A percentile compares a stretch with the other conserved stretches of the same genome.
phyloP scores from a whole-genome alignment of 2,797 vertebrate genomes.

The Sebastes kiyomatsui region DNA sequence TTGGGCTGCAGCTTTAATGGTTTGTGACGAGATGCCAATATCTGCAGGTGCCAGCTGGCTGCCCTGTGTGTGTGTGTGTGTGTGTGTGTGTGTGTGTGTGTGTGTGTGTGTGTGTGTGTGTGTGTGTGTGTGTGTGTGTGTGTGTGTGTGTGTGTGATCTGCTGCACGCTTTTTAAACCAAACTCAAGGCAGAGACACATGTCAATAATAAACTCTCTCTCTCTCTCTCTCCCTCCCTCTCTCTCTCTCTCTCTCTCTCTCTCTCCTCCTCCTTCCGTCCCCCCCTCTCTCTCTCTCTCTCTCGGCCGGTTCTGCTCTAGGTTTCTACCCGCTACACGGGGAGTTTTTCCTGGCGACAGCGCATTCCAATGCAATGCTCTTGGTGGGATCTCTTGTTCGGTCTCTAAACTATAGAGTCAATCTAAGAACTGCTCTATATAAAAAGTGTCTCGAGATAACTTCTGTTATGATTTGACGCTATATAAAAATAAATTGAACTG shows the following conservation, averaged over 20 bases:
- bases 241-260: no score
- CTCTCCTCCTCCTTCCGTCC: no score
- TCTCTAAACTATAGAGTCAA: no score
- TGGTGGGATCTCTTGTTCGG: background rate
- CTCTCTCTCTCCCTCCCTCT: fast-evolving
- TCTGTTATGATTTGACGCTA: no score
- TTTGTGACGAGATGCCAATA: slow-evolving; percentile 58
- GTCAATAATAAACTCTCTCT: background rate
- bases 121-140: background rate
- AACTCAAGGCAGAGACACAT: slow-evolving; percentile 28
- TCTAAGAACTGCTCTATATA: no score
- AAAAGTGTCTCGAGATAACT: no score
- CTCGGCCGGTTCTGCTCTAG: no score
- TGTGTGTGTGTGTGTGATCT: background rate
- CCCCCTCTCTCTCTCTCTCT: no score
- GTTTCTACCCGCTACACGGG: no score
- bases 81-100: background rate
- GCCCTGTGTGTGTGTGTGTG: slow-evolving; percentile 11
- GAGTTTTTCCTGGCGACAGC: no score
- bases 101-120: no score
- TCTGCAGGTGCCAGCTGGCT: slow-evolving; percentile 64
- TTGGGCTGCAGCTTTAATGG: slow-evolving; percentile 58
- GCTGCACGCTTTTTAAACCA: slow-evolving; percentile 51
- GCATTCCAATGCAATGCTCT: background rate
- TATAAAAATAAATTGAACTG: background rate